Evolutionary conservation across 2,888 invertebrate genomes (phyloP), one percentile per base, ranked within the genome.

Genomic region (Hirtodrosophila alboralis): DNA sequence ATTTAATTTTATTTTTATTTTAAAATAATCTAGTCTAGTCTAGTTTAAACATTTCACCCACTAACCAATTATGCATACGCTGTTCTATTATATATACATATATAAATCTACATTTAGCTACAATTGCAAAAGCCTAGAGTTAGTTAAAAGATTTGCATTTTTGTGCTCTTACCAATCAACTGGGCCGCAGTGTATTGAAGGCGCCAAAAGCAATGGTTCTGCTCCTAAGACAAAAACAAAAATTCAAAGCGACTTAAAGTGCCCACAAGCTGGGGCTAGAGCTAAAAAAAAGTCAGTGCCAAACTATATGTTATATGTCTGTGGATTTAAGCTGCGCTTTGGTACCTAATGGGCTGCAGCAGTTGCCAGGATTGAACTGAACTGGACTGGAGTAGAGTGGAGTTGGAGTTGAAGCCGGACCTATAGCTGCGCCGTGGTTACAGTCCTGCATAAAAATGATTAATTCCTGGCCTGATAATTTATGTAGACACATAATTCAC

Each of bases 401-500:
- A n/a, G n/a, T n/a, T n/a, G n/a, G n/a, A n/a, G n/a, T n/a, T n/a
- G n/a, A n/a, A n/a, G n/a, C n/a, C 30, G 18, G 9, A 14, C 41
- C 23, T 16, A 31, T 14, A 40, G 68, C 33, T n/a, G n/a, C 38
- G 37, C 52, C 57, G 33, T 43, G 44, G 37, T 18, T 44, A 64
- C 64, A 54, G 71, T 70, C 75, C 75, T 63, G 84, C 84, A 87
- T 68, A 79, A 86, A 80, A 87, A 88, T 86, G 88, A 86, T 88
- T 87, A 86, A 86, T 86, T 86, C 86, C 86, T 78, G 78, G 72
- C 61, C 70, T 70, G 84, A 84, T 88, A 88, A 86, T 88, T 87
- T 85, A 85, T 85, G 87, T 86, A 86, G 87, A 81, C 87, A 86
- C 87, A 87, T 86, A 81, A 84, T 86, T 86, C 88, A 84, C 88